Conservation (phyloP, 1,140 invertebrate genomes). For the Tachypleus tridentatus region DNA sequence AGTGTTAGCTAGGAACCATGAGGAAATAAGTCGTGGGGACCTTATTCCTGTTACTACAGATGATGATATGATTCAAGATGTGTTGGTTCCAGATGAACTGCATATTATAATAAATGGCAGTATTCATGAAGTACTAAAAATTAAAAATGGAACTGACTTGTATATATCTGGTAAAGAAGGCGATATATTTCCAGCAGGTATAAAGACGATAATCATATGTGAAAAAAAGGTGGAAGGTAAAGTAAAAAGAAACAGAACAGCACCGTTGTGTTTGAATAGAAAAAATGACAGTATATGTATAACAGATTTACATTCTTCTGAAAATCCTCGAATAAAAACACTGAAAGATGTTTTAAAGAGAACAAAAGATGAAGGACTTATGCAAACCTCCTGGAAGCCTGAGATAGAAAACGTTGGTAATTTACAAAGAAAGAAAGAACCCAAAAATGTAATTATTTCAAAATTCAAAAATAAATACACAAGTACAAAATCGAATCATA, state of each 20-base stretch:
- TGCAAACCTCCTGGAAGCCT: not conserved
- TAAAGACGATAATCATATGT: slow-evolving; percentile 3
- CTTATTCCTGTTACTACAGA: slow-evolving; percentile 19
- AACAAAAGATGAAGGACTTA: not conserved
- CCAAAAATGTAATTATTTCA: too few species aligned
- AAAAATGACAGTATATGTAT: not conserved
- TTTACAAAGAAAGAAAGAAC: too few species aligned
- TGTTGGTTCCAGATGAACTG: slow-evolving; percentile 17
- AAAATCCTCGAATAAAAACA: slow-evolving; percentile 5
- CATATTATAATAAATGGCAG: slow-evolving; percentile 18
- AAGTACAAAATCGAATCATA: too few species aligned
- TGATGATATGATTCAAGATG: slow-evolving; percentile 19
- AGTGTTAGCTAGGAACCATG: slow-evolving; percentile 40
- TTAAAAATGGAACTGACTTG: slow-evolving; percentile 45
- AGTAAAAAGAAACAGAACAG: not conserved
- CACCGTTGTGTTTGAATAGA: not conserved
- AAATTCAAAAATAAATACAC: too few species aligned
- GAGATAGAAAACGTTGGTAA: too few species aligned
- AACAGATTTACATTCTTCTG: slow-evolving; percentile 1
- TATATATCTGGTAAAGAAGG: slow-evolving; percentile 16
- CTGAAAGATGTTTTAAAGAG: not conserved
- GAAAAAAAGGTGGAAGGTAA: slow-evolving; percentile 5
- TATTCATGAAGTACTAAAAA: slow-evolving; percentile 25
- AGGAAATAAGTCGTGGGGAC: slow-evolving; percentile 19
- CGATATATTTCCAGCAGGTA: slow-evolving; percentile 1